Evolutionary conservation across 2,113 vertebrate species (phyloP).

Genomic region (Acanthisitta chloris): DNA sequence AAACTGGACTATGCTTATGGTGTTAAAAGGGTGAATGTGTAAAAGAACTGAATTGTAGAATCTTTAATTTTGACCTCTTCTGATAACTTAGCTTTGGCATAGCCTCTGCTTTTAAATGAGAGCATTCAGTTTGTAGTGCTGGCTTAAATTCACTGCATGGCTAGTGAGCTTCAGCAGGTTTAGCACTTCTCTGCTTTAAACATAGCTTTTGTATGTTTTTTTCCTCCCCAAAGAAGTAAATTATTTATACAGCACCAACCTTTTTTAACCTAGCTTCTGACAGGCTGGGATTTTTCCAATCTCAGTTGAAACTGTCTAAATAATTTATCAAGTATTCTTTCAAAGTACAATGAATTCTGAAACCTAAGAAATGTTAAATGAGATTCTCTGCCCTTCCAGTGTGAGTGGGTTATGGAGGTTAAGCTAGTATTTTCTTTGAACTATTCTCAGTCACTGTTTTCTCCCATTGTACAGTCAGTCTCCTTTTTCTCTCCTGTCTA

Average conservation of each 20-base stretch:
- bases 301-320: conserved; percentile 72
- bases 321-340: conserved; percentile 76
- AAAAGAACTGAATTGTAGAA: not conserved
- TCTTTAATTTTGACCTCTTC: not conserved
- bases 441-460: conserved; percentile 22
- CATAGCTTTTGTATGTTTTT: not conserved
- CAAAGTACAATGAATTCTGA: conserved; percentile 62
- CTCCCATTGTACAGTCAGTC: not conserved
- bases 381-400: conserved; percentile 57
- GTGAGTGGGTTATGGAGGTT: conserved; percentile 63
- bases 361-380: conserved; percentile 73
- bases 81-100: not conserved
- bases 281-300: conserved; percentile 72
- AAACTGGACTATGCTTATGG: not conserved
- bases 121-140: not conserved
- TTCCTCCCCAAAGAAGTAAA: conserved; percentile 56
- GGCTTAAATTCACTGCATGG: conserved; percentile 29
- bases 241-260: conserved; percentile 74
- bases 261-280: conserved; percentile 74
- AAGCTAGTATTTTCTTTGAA: conserved; percentile 66
- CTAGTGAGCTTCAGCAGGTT: conserved; percentile 34
- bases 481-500: not conserved
- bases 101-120: conserved; percentile 1
- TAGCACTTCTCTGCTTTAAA: conserved; percentile 58
- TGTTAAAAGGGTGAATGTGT: not conserved